Conservation (phyloP, 2,888 invertebrate species). For the Xiphydria camelus region DNA sequence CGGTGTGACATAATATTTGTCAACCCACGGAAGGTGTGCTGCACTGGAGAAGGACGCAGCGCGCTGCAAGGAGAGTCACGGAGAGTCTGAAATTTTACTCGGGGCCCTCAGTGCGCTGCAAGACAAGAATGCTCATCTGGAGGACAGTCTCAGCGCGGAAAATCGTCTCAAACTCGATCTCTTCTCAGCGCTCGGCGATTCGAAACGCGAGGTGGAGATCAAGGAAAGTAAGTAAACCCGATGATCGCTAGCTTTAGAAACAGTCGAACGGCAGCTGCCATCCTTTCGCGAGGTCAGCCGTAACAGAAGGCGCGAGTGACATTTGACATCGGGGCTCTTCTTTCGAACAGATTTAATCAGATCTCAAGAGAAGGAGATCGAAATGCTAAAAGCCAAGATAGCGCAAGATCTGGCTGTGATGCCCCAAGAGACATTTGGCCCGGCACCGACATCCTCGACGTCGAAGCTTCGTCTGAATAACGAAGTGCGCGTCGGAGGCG, state of each 20-base stretch:
- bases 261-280: too few relatives aligned
- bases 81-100: slow-evolving; percentile 76
- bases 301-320: too few relatives aligned
- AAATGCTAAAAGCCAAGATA: slow-evolving; percentile 85
- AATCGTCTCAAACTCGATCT: slow-evolving; percentile 97
- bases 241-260: too few relatives aligned
- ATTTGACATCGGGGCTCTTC: too few relatives aligned
- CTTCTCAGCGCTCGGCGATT: slow-evolving; percentile 95
- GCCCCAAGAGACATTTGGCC: slow-evolving; percentile 73
- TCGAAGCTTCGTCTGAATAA: slow-evolving; percentile 65
- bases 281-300: too few relatives aligned
- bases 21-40: slow-evolving; percentile 34
- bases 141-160: slow-evolving; percentile 93
- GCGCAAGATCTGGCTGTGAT: slow-evolving; percentile 93
- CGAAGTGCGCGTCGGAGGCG: slow-evolving; percentile 48
- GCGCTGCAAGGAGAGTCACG: slow-evolving; percentile 66
- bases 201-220: slow-evolving; percentile 86
- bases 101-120: slow-evolving; percentile 80
- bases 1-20: not conserved
- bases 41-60: slow-evolving; percentile 46
- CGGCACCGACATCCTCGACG: slow-evolving; percentile 62
- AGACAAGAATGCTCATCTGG: slow-evolving; percentile 89
- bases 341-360: slow-evolving; percentile 79
- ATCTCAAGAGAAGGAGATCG: slow-evolving; percentile 87
- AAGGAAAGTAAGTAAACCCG: slow-evolving; percentile 72